Evolutionary conservation across 1,140 invertebrate species (phyloP), one percentile per base, ranked within the genome.

Genomic region (Grapholita molesta): DNA sequence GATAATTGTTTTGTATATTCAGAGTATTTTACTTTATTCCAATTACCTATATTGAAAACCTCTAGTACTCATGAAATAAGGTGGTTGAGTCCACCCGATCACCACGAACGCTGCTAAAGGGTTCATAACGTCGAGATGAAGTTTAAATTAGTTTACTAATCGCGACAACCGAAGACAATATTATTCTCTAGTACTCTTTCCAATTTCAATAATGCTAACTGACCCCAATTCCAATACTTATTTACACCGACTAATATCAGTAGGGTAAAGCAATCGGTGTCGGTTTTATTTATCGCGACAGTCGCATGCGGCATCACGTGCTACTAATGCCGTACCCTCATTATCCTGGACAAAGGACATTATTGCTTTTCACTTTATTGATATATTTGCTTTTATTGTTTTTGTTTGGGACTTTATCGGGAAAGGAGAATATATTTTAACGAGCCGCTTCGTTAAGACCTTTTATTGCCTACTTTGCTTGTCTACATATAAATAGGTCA

Each of bases 261-360:
- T 61, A n/a, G 12, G 55, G 24, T n/a, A 70, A 73, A 66, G 68
- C 71, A 75, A 70, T 73, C 66, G 70, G 66, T 64, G 72, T 66
- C 70, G 69, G 70, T 42, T 73, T 68, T 70, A 71, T 72, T 72
- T 71, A 68, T 72, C 64, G 64, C 30, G 55, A 70, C 75, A 69
- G 66, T 75, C 70, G 73, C 73, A 79, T 82, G 82, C 82, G 70
- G 69, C 70, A 77, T 83, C 86, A 86, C 84, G 86, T 85, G 86
- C 78, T 70, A 69, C 74, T 85, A 86, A 86, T 85, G 80, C 74
- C 64, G 68, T n/a, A 73, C 71, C 73, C 71, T 72, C 65, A 82
- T 80, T 82, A 82, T 80, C 42, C 42, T 79, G 80, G 75, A 67
- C 61, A 61, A 67, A 75, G 72, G 72, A 76, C 76, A 79, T 79